phyloP scores from a whole-genome alignment of 2,113 vertebrate species.

The Gymnocephalus cernua region DNA sequence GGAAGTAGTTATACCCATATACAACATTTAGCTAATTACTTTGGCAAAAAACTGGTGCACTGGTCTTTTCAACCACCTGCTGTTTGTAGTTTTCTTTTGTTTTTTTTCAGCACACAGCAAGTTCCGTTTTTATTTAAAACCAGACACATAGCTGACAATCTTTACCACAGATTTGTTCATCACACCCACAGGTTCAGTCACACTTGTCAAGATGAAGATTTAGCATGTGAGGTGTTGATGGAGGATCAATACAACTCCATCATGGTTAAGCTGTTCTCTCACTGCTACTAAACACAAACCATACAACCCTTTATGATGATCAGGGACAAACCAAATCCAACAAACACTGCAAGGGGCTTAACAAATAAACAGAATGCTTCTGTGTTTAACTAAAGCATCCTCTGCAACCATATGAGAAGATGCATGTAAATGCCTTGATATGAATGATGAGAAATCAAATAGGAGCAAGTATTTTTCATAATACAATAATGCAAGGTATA shows the following conservation, averaged over 20 bases:
- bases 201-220: conserved; percentile 62
- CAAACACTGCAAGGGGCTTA: not conserved
- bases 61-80: not conserved
- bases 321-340: conserved; percentile 13
- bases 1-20: not conserved
- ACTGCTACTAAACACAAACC: conserved; percentile 36
- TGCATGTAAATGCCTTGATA: not conserved
- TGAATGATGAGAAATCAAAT: conserved; percentile 8
- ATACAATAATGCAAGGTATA: conserved; percentile 19
- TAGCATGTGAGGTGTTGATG: conserved; percentile 38
- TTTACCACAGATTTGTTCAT: conserved; percentile 6
- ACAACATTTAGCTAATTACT: not conserved
- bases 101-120: not conserved
- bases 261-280: no score
- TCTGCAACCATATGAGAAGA: not conserved
- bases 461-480: conserved; percentile 22
- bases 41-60: not conserved
- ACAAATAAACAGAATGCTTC: not conserved
- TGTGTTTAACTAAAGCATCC: not conserved
- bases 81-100: not conserved
- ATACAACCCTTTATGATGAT: conserved; percentile 40
- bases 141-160: not conserved
- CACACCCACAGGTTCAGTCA: conserved; percentile 57
- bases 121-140: not conserved
- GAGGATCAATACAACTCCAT: conserved; percentile 64